These are phyloP conservation scores for Machimus rusticus DNA, from an alignment of 2,888 invertebrate species.

Conservation along the genomic window DNA sequence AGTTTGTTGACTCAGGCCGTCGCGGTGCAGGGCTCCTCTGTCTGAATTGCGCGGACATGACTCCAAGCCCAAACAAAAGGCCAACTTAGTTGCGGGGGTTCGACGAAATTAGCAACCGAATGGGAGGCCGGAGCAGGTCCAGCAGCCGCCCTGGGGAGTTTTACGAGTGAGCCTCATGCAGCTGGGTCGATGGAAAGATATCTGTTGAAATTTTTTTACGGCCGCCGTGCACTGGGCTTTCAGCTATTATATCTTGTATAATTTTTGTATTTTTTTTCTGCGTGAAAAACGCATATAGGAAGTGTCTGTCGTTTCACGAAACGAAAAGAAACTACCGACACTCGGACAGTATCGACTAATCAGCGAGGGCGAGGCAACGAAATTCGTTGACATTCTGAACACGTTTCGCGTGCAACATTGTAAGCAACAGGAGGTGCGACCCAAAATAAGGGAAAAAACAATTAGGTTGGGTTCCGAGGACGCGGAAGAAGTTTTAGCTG, in stretches of 20 bases:
- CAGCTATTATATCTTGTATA: not conserved
- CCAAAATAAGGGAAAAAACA: not conserved
- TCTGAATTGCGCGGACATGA: conserved; percentile 19
- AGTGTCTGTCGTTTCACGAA: not conserved
- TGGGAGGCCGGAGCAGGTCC: not conserved
- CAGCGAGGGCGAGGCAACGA: not conserved
- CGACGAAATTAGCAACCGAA: not conserved
- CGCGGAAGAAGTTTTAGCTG: not conserved
- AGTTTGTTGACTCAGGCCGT: conserved; percentile 31
- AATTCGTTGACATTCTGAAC: conserved; percentile 10
- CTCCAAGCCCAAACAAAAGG: conserved; percentile 17
- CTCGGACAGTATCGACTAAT: not conserved
- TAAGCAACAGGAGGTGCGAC: not conserved
- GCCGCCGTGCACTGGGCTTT: not conserved
- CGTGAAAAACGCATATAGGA: not conserved
- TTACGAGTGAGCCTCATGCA: not conserved
- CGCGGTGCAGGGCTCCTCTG: not conserved
- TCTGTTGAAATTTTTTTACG: conserved; percentile 16
- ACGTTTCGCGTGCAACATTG: not conserved
- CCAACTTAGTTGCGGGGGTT: not conserved
- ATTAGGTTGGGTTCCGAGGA: not conserved
- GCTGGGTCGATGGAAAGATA: not conserved
- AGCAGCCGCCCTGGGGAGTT: not conserved
- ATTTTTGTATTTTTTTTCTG: not conserved
- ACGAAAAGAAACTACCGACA: not conserved